Base-by-base conservation (phyloP, 2,888 invertebrate genomes). In the Brenthis daphne region DNA sequence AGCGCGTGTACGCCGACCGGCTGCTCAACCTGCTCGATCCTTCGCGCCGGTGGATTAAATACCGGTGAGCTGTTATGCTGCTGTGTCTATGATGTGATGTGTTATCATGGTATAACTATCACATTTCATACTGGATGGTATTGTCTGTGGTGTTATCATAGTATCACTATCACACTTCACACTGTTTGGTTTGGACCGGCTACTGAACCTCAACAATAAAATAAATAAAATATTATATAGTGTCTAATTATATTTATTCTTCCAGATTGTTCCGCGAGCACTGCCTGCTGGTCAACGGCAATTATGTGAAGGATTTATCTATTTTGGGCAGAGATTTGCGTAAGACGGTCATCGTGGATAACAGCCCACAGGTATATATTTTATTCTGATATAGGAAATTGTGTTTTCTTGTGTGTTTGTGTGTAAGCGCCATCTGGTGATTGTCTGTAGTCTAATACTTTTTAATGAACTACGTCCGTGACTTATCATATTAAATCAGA, bases 261-360 rank as follows among this genome's bases (percentile, higher is more conserved):
- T 76, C 80, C 94, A 95, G 99, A 67, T 90, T 99, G 74, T 99
- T 98, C 92, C 95, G 99, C 70, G 99, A 99, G 82, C 99, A 99
- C 82, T 99, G 99, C 82, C 96, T 98, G 0, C 97, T 97, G 77
- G 97, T 99, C 48, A 97, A 98, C 89, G 98, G 98, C 2, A 98
- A 98, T 92, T 99, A 99, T 86, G 98, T 99, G 73, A 99, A 99
- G 85, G 99, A 99, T 88, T 94, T 99, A 67, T 96, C 96, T 12
- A 98, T 99, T 76, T 94, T 99, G 61, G 98, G 98, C 14, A 94
- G 99, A 57, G 99, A 99, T 89, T 93, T 99, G 74, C 95, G 97
- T 29, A 97, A 96, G 78, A 92, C 92, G 0, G 92, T 92, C 78
- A 92, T 92, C 3, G 92, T 92, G 2, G 92, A 92, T 70, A 92